Base-by-base conservation (phyloP, 2,888 invertebrate species). In the Bombylius major region DNA sequence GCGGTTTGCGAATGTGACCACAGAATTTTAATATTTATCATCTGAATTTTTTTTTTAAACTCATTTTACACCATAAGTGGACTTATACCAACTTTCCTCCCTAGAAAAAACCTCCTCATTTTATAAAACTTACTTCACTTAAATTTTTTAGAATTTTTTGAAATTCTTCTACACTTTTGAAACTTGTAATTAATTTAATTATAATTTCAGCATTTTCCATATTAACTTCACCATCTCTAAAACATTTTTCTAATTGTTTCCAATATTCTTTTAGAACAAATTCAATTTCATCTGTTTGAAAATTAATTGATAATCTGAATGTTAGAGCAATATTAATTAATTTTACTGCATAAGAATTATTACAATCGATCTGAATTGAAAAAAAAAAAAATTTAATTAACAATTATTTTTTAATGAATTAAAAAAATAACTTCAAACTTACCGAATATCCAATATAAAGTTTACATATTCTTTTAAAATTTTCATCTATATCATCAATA, bases 361-460 rank as follows among this genome's bases (percentile, higher is more conserved):
- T 65, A 52, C 69, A 72, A 53, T 72, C 64, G 12, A 73, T 64
- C 72, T 72, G 45, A 1, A 23, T 31, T 44, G 51, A 57, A 54
- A 44, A 34, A 34, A 23, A 51, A 3, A 34, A 31, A 5, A n/a
- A n/a, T n/a, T n/a, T n/a, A n/a, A n/a, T n/a, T n/a, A n/a, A n/a
- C n/a, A n/a, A n/a, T n/a, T n/a, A n/a, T n/a, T n/a, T n/a, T n/a
- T n/a, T n/a, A n/a, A n/a, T n/a, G n/a, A n/a, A n/a, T n/a, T n/a
- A n/a, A 46, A n/a, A 36, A 7, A 47, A 51, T 42, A 12, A 39
- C 3, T 45, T 49, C 50, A 31, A 32, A 53, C 63, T 63, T 62
- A 72, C 73, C 62, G 72, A 71, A 58, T 72, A 65, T 11, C 69
- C 69, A 51, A 73, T 69, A 57, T 68, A 73, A 51, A 72, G 70